Base-by-base conservation (phyloP, 2,888 invertebrate species). In the Aspidapion aeneum region DNA sequence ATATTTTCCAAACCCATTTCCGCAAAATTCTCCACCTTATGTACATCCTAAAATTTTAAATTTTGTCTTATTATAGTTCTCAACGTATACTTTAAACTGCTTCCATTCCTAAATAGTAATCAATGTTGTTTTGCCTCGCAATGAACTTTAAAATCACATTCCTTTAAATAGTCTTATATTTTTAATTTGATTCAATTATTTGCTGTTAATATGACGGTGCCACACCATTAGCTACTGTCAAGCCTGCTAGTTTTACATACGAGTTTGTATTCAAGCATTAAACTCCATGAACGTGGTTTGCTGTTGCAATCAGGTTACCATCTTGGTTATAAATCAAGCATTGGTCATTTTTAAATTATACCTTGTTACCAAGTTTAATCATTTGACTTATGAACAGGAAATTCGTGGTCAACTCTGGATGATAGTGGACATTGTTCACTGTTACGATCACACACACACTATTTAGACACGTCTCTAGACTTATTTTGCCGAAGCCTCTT, bases 41-140 rank as follows among this genome's bases (percentile, higher is more conserved):
- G 73, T 73, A 35, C 67, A 65, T 55, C 72, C 56, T 1, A 74
- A 22, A 9, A 64, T 58, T 64, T 75, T 76, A n/a, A 76, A 71
- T 62, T 61, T 69, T 16, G 35, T 66, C 17, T 64, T 64, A 22
- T 22, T 60, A 65, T 74, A 74, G 57, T 72, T 74, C 63, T 74
- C 73, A 21, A 71, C 72, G 56, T 73, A 76, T 19, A 72, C 66
- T 63, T 66, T 65, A 56, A 72, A 73, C 21, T 61, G 63, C 35
- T 67, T 57, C 21, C 48, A 20, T 55, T 20, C 17, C 55, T 48
- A 61, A 75, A 75, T 3, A 73, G 74, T 17, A 73, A 65, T 21
- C 73, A 68, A 5, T 62, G 18, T 50, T 74, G 71, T 55, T 74
- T 75, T 0, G 70, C 74, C 58, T 75, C 71, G 69, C 63, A 69